A percentile compares a stretch with the other conserved stretches of the same genome.
Evolutionary conservation across 2,888 invertebrate species (phyloP).

Genomic region (Anthoptus insignis): DNA sequence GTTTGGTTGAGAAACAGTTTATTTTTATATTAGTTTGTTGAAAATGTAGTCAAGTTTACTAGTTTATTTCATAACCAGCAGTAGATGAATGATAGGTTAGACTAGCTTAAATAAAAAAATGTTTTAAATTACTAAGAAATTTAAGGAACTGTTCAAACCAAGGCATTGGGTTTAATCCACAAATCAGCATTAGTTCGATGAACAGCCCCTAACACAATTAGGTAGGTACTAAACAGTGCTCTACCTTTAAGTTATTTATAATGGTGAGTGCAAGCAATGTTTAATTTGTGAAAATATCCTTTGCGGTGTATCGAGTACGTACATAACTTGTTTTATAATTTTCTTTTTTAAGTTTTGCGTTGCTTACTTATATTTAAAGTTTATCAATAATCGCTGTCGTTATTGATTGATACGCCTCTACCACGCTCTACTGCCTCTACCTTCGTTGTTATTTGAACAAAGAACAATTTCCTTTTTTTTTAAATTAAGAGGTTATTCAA

Average conservation of each 20-base stretch:
- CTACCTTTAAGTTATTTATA: too few species aligned
- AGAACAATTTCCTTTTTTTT: background rate
- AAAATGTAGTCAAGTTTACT: too few species aligned
- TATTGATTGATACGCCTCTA: background rate
- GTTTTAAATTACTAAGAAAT: too few species aligned
- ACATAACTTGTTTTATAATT: background rate
- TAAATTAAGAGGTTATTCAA: too few species aligned
- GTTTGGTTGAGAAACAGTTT: too few species aligned
- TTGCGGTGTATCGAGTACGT: background rate
- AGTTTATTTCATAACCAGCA: too few species aligned
- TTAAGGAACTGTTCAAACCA: constrained; percentile 5
- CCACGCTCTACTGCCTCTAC: background rate
- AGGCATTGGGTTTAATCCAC: background rate
- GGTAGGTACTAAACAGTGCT: too few species aligned
- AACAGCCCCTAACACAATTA: background rate
- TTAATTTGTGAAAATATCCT: too few species aligned
- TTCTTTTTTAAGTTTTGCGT: background rate
- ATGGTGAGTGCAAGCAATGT: too few species aligned
- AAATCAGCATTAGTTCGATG: constrained; percentile 10
- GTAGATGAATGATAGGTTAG: too few species aligned
- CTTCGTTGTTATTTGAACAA: background rate
- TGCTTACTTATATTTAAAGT: background rate
- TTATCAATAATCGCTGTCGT: background rate
- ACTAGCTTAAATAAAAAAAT: too few species aligned
- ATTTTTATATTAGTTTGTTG: too few species aligned